phyloP scores from a whole-genome alignment of 1,140 invertebrate species.

The Zaprionus ornatus region DNA sequence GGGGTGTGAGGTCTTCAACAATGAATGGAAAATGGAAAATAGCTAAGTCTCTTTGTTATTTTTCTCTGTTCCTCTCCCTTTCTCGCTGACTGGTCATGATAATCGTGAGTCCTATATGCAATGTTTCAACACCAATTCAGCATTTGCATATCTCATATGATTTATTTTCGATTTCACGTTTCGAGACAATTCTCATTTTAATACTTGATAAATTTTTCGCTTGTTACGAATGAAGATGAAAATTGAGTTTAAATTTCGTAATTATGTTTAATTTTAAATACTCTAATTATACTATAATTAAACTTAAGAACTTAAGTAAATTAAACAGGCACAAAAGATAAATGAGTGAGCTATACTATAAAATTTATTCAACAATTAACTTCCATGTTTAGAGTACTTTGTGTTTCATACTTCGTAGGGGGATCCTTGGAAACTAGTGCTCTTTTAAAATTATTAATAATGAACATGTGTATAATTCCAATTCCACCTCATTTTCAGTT shows the following conservation, averaged over 20 bases:
- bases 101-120: constrained; percentile 23
- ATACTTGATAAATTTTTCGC: not conserved
- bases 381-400: too few relatives aligned
- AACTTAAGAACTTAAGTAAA: too few relatives aligned
- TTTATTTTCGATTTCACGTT: not conserved
- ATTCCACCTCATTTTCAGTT: too few relatives aligned
- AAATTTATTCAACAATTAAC: too few relatives aligned
- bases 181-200: not conserved
- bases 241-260: not conserved
- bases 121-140: constrained; percentile 18
- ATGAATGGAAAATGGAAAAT: constrained; percentile 29
- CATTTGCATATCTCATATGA: not conserved
- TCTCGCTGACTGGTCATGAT: constrained; percentile 14
- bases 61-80: not conserved
- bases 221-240: not conserved
- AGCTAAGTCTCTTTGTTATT: not conserved
- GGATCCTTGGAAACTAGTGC: too few relatives aligned
- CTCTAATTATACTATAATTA: too few relatives aligned
- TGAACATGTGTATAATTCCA: too few relatives aligned
- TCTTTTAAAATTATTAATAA: too few relatives aligned
- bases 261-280: not conserved
- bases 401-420: too few relatives aligned
- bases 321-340: too few relatives aligned
- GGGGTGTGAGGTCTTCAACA: constrained; percentile 15
- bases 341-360: too few relatives aligned